These are phyloP conservation scores for Psittacara wagleri DNA, from an alignment of 2,113 vertebrate species.

Conservation along the genomic window DNA sequence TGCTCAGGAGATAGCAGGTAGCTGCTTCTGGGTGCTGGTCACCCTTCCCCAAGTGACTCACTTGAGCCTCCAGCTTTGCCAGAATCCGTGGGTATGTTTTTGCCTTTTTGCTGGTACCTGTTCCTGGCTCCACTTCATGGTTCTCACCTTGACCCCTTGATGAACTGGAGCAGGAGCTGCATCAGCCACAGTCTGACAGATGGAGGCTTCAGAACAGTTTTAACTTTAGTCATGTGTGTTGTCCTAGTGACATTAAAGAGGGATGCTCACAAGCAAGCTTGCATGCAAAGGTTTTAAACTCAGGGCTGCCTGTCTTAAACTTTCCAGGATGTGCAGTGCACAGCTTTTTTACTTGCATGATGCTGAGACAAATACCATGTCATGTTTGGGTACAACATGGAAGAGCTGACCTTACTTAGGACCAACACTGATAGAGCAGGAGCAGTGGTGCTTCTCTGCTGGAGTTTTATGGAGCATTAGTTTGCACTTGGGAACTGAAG, in stretches of 20 bases:
- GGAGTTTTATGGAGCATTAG: not conserved
- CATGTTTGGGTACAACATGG: accelerated
- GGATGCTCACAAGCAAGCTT: not conserved
- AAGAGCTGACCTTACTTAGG: not conserved
- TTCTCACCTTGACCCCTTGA: not conserved
- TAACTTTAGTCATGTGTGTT: not conserved
- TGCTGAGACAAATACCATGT: not conserved
- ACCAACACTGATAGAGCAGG: not conserved
- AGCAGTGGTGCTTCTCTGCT: not conserved
- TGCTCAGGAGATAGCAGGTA: not conserved
- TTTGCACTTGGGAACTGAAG: not conserved
- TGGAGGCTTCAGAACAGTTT: not conserved
- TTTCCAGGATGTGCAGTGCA: not conserved
- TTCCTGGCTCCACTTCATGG: not conserved
- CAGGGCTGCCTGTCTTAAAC: not conserved
- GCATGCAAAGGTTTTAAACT: not conserved
- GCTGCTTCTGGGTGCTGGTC: not conserved
- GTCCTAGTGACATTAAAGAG: not conserved
- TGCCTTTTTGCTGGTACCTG: not conserved
- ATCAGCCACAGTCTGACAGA: not conserved
- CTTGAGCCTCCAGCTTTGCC: not conserved
- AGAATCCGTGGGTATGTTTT: not conserved
- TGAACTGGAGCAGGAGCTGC: not conserved
- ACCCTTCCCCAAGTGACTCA: not conserved
- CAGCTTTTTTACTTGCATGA: not conserved